These are phyloP conservation scores for Falcunculus frontatus DNA, from an alignment of 2,113 vertebrate genomes.

Conservation along the genomic window DNA sequence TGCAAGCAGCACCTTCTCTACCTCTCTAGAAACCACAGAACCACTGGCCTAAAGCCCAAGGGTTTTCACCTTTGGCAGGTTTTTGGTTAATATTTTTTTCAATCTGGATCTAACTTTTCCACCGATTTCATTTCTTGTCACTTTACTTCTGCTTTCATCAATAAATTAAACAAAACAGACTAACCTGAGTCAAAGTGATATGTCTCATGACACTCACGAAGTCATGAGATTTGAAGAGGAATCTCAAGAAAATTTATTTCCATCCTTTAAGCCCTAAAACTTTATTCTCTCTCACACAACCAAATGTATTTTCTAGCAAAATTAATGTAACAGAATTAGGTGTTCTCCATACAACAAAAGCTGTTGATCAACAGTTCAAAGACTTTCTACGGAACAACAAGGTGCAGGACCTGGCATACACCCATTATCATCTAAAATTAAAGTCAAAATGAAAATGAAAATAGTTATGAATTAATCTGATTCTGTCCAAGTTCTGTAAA, in stretches of 20 bases:
- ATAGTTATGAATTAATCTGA: not conserved
- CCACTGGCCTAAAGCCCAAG: not conserved
- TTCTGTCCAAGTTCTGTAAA: not conserved
- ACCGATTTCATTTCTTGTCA: not conserved
- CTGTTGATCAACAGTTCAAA: not conserved
- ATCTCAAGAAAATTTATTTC: not conserved
- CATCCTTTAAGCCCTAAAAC: not conserved
- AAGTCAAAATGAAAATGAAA: not conserved
- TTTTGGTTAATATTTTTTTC: not conserved
- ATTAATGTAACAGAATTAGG: not conserved
- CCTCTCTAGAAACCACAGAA: not conserved
- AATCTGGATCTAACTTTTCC: not conserved
- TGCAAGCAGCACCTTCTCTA: not conserved
- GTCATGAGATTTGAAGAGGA: not conserved
- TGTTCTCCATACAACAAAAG: not conserved
- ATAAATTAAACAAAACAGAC: not conserved
- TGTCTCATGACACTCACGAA: not conserved
- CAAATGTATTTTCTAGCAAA: not conserved
- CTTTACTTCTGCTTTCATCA: not conserved
- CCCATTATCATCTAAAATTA: not conserved
- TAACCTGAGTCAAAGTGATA: not conserved
- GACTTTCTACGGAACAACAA: not conserved
- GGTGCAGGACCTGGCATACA: not conserved
- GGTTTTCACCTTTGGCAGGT: not conserved
- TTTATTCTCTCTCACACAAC: not conserved